phyloP scores from a whole-genome alignment of 2,888 invertebrate species.

The Himalopsyche japonica region DNA sequence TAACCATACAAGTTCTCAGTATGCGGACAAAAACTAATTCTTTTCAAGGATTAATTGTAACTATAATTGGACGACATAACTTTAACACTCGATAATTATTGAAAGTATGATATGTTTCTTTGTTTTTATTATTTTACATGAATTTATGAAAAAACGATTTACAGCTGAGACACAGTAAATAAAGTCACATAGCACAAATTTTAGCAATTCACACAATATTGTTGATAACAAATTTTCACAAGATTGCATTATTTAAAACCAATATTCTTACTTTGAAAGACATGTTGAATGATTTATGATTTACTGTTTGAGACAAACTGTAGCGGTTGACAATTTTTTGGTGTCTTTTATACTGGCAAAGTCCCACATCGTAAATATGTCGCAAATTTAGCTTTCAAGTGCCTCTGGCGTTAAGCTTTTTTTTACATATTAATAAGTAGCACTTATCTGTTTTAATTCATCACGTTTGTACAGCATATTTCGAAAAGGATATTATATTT shows the following conservation, averaged over 20 bases:
- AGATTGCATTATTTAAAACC: not conserved
- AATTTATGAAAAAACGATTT: too few species aligned
- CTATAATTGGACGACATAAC: too few species aligned
- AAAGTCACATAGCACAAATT: too few species aligned
- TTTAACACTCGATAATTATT: too few species aligned
- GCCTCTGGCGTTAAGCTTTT: not conserved
- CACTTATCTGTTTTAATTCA: not conserved
- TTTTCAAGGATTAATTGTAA: too few species aligned
- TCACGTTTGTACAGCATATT: not conserved
- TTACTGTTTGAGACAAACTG: not conserved
- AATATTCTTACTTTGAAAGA: not conserved
- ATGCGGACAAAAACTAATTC: too few species aligned
- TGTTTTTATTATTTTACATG: too few species aligned
- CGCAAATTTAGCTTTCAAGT: not conserved
- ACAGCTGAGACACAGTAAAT: too few species aligned
- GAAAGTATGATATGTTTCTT: too few species aligned
- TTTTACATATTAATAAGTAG: not conserved
- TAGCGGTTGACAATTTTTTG: not conserved
- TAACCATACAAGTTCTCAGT: too few species aligned
- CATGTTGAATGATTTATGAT: not conserved
- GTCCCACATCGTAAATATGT: not conserved
- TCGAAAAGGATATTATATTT: not conserved
- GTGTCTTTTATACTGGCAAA: not conserved
- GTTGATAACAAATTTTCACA: too few species aligned
- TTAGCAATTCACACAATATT: too few species aligned